Conservation (phyloP, 2,113 vertebrate genomes). For the Zapus hudsonius region DNA sequence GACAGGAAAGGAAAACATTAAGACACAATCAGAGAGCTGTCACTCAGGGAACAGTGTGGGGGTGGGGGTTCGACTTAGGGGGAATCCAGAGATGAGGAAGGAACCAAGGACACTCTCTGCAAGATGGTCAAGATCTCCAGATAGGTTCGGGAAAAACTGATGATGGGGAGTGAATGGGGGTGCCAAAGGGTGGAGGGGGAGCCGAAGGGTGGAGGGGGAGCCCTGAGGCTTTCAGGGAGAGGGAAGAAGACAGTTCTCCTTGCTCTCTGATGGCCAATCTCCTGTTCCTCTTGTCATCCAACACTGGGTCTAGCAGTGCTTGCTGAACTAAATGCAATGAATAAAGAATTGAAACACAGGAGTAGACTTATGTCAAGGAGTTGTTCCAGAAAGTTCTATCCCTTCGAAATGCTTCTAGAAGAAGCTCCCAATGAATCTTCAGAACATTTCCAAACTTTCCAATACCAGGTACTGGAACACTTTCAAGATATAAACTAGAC, state of each 20-base stretch:
- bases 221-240: neutral
- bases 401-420: neutral
- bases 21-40: conserved; percentile 2
- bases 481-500: neutral
- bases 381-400: neutral
- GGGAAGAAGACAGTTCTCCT: neutral
- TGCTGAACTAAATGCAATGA: neutral
- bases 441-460: conserved; percentile 28
- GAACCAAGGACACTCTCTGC: neutral
- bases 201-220: neutral
- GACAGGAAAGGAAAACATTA: conserved; percentile 33
- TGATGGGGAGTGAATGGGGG: neutral
- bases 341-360: conserved; percentile 13
- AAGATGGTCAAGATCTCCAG: neutral
- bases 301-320: neutral
- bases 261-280: neutral
- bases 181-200: no score
- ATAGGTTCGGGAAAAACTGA: neutral
- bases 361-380: neutral
- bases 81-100: neutral
- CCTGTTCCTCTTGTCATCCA: neutral
- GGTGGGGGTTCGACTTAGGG: no score
- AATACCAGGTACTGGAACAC: neutral
- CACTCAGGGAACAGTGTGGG: neutral
- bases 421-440: neutral